Base-by-base conservation (phyloP, 2,113 vertebrate genomes). In the Megaceryle torquata region DNA sequence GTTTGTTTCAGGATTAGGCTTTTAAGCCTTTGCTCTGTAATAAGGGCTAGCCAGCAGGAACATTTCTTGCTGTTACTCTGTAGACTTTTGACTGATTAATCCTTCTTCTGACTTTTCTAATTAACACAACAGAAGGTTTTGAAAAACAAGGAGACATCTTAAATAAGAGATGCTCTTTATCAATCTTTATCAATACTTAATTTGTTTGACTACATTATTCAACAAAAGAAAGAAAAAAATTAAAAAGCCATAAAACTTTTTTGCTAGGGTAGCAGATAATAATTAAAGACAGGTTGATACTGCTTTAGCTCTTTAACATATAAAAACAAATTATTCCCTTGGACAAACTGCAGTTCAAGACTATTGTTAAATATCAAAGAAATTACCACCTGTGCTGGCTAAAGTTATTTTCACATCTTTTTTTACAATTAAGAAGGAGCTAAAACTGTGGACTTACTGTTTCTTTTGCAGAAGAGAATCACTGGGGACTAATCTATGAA, bases 21-120 rank as follows among this genome's bases (percentile, higher is more conserved):
- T 94, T 89, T 76, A 60, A 82, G 86, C 28, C 86, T 92, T 92
- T 96, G 72, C 93, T 86, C 83, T 68, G 5, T 48, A 93, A 81
- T 67, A 91, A 67, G 13, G 10, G 20, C 33, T 81, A 70, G 41
- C 18, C 77, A 74, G 44, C 5, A 80, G 26, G n/a, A 70, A 88
- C 60, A 84, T 84, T 70, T 78, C 39, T 65, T 86, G 65, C 35
- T 56, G 41, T 77, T 77, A 77, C 19, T 92, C 75, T 51, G 15
- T 48, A 74, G 81, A 70, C 51, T 77, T 91, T 44, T 51, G 82
- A 94, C 85, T 81, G 76, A 95, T 86, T 92, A 71, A 82, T 63
- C 46, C 41, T 90, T 93, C 80, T 94, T 93, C 83, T 95, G 60
- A 93, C 60, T 93, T 72, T 80, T 19, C 39, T 41, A 90, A 89